Conservation (phyloP, 2,113 vertebrate genomes). For the Zosterops borbonicus region DNA sequence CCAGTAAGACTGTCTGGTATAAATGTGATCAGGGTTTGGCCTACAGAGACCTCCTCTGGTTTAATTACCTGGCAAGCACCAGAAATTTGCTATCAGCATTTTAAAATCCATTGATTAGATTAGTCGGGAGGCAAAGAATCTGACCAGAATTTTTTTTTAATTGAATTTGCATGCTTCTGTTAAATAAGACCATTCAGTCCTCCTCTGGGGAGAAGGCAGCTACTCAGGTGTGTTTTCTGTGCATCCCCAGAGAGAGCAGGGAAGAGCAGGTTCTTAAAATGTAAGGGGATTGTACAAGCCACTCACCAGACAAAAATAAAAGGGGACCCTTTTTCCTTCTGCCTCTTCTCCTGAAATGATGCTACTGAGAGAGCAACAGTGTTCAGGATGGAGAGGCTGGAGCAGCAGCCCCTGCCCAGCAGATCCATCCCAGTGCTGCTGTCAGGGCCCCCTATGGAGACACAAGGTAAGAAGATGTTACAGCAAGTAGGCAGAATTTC, state of each 20-base stretch:
- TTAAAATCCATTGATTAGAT: not conserved
- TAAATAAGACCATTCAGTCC: not conserved
- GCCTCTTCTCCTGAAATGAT: not conserved
- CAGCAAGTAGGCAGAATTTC: not conserved
- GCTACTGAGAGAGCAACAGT: not conserved
- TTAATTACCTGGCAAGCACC: not conserved
- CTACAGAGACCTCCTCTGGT: not conserved
- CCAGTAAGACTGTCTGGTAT: not conserved
- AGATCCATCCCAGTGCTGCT: fast-evolving
- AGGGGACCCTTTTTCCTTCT: not conserved
- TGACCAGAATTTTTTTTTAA: not conserved
- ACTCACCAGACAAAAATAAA: not conserved
- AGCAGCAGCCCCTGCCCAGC: not conserved
- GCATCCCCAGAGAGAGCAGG: not conserved
- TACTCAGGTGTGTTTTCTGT: not conserved
- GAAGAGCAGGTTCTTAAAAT: not conserved
- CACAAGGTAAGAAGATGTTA: not conserved
- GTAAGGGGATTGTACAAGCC: not conserved
- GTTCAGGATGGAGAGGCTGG: not conserved
- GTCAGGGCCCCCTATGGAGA: not conserved
- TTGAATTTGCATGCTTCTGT: not conserved
- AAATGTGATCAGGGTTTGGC: not conserved
- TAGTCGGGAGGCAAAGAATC: not conserved
- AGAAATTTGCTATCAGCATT: not conserved
- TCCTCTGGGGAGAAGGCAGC: not conserved